Percentiles rank a stretch among this genome's conserved stretches.
phyloP scores from a whole-genome alignment of 1,140 invertebrate species.

The Pseudomyrmex concolor region DNA sequence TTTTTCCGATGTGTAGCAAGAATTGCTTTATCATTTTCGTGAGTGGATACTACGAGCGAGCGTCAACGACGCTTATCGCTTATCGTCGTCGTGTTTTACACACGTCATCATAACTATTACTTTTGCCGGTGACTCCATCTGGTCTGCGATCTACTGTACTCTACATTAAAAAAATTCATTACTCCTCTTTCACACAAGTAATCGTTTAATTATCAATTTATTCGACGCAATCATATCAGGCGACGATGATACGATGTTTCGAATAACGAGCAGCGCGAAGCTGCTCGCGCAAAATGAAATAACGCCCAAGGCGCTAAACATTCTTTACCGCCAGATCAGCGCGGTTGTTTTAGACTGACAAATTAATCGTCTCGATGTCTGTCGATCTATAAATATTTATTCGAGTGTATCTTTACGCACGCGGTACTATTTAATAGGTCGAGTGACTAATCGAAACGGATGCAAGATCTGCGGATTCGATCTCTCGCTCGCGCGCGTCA shows the following conservation, averaged over 20 bases:
- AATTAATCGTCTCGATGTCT: too few species aligned
- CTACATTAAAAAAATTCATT: not conserved
- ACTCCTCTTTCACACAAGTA: too few species aligned
- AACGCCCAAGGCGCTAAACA: too few species aligned
- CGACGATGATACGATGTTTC: not conserved
- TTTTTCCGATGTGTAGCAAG: not conserved
- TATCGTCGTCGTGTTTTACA: not conserved
- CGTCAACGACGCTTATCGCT: not conserved
- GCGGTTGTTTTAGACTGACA: not conserved
- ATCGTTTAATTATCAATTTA: not conserved
- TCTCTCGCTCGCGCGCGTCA: constrained; percentile 52
- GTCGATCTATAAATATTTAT: not conserved
- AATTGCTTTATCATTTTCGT: too few species aligned
- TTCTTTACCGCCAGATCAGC: not conserved
- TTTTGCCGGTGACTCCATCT: constrained; percentile 31
- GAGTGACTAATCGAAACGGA: constrained; percentile 6
- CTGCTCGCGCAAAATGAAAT: too few species aligned
- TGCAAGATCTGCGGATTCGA: not conserved
- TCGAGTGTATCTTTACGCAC: not conserved
- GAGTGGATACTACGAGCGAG: too few species aligned
- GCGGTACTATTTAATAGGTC: not conserved
- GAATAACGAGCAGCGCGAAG: not conserved
- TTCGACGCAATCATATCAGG: not conserved
- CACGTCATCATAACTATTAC: not conserved
- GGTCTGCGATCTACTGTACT: not conserved